phyloP scores from a whole-genome alignment of 2,113 vertebrate genomes.

The Ammodytes dubius region DNA sequence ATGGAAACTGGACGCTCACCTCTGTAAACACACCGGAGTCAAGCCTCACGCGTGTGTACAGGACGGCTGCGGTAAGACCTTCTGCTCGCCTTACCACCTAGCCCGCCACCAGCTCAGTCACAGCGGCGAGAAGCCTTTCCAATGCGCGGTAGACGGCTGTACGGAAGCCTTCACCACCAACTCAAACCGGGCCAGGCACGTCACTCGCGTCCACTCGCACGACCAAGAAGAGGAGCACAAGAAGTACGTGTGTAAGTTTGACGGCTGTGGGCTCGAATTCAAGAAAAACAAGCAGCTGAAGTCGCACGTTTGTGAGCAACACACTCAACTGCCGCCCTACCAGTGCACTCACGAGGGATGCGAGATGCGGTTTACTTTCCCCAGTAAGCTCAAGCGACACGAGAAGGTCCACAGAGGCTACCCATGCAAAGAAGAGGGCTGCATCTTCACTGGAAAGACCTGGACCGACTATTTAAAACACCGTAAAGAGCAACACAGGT shows the following conservation, averaged over 20 bases:
- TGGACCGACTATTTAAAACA: slow-evolving; percentile 93
- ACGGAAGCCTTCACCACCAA: slow-evolving; percentile 88
- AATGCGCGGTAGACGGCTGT: slow-evolving; percentile 87
- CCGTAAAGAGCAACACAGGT: slow-evolving; percentile 83
- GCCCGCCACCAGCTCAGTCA: slow-evolving; percentile 89
- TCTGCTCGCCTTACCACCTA: slow-evolving; percentile 88
- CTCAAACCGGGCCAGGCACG: slow-evolving; percentile 88
- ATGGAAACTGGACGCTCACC: slow-evolving; percentile 79
- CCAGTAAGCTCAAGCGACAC: slow-evolving; percentile 87
- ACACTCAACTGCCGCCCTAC: slow-evolving; percentile 86
- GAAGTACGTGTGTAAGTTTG: slow-evolving; percentile 79
- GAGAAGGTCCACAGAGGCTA: slow-evolving; percentile 95
- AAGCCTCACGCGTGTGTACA: slow-evolving; percentile 86
- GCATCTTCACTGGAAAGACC: slow-evolving; percentile 88
- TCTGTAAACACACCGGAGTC: slow-evolving; percentile 79
- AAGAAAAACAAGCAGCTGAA: slow-evolving; percentile 94
- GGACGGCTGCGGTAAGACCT: slow-evolving; percentile 88
- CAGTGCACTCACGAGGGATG: slow-evolving; percentile 90
- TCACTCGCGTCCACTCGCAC: slow-evolving; percentile 85
- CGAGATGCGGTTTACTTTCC: slow-evolving; percentile 85
- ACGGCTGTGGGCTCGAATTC: slow-evolving; percentile 89
- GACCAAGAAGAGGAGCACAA: slow-evolving; percentile 53
- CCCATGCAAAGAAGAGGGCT: slow-evolving; percentile 86
- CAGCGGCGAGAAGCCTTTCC: slow-evolving; percentile 86
- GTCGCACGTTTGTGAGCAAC: slow-evolving; percentile 89